phyloP scores from a whole-genome alignment of 2,113 vertebrate genomes.

The Psephotus haematonotus region DNA sequence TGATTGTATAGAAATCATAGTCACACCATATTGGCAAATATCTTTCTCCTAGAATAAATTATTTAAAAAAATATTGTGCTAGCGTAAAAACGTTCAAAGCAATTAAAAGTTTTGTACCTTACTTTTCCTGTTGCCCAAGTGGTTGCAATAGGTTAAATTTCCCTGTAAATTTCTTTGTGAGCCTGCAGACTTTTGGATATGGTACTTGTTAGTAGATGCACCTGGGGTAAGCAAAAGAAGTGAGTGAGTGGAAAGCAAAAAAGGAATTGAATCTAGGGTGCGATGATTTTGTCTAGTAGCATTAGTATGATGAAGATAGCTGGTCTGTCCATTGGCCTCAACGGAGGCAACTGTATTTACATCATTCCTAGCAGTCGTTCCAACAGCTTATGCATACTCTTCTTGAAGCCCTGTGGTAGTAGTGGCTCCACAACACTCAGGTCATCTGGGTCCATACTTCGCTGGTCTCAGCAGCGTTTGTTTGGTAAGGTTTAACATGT shows the following conservation, averaged over 20 bases:
- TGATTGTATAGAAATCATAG: not conserved
- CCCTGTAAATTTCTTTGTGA: not conserved
- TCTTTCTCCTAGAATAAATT: not conserved
- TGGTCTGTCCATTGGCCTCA: not conserved
- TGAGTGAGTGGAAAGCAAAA: not conserved
- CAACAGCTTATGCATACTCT: not conserved
- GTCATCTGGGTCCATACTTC: not conserved
- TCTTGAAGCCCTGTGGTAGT: not conserved
- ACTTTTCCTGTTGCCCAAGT: not conserved
- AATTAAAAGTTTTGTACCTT: not conserved
- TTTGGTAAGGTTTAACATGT: not conserved
- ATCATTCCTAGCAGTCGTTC: fast-evolving
- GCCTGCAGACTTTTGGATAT: not conserved
- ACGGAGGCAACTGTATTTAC: not conserved
- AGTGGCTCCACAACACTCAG: not conserved
- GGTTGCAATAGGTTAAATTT: not conserved
- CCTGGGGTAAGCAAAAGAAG: not conserved
- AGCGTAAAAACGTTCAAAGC: not conserved
- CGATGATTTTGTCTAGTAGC: not conserved
- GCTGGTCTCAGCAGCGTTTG: not conserved
- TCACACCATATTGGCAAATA: not conserved
- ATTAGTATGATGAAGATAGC: not conserved
- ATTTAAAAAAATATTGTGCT: not conserved
- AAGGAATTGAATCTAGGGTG: not conserved
- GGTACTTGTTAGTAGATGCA: not conserved